These are phyloP conservation scores for Sebastes variabilis DNA, from an alignment of 2,797 vertebrate species.

Conservation along the genomic window DNA sequence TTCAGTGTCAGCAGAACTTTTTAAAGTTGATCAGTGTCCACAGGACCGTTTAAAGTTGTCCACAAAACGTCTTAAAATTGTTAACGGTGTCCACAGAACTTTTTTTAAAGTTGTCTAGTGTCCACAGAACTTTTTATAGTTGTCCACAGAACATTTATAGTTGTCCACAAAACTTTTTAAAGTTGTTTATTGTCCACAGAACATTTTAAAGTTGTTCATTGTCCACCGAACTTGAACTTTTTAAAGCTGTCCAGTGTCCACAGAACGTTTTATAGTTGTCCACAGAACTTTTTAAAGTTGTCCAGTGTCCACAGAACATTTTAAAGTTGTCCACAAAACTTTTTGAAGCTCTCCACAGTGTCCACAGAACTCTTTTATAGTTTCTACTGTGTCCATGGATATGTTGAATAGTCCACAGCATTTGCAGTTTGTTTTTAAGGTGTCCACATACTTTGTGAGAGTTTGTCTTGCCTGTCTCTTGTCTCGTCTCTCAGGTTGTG, in stretches of 20 bases:
- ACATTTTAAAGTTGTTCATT: not conserved
- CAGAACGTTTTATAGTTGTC: no score
- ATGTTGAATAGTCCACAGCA: no score
- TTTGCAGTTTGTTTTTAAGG: not conserved
- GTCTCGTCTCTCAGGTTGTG: conserved; percentile 4
- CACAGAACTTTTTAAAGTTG: not conserved
- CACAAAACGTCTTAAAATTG: no score
- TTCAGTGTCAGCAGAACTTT: no score
- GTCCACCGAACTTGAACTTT: not conserved
- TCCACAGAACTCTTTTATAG: not conserved
- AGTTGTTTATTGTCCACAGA: not conserved
- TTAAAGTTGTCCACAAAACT: not conserved
- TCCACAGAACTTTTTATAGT: no score
- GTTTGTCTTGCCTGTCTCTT: not conserved
- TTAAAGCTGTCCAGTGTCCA: no score
- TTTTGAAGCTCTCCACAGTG: not conserved
- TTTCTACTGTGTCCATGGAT: no score
- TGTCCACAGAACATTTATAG: no score
- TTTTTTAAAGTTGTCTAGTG: not conserved
- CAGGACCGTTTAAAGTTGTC: no score
- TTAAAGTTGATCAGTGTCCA: no score
- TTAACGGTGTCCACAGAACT: not conserved
- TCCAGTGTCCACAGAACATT: not conserved
- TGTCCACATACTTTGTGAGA: not conserved
- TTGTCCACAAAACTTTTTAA: not conserved